Evolutionary conservation across 2,113 vertebrate species (phyloP).

Genomic region (Perca schrenkii): DNA sequence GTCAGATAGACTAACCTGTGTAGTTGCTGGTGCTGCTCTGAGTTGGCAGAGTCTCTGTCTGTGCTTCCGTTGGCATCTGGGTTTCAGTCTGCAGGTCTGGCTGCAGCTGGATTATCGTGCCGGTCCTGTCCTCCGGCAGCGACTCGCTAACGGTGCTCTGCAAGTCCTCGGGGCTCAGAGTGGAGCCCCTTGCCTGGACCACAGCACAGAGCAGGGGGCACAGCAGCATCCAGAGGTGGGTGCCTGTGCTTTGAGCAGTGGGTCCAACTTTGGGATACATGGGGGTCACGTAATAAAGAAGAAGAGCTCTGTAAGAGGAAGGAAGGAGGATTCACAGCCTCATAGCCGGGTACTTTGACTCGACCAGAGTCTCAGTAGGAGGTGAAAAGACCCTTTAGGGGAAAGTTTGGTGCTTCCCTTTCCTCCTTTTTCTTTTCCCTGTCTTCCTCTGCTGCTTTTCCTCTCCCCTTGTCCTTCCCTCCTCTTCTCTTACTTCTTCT

Average conservation of each 20-base stretch:
- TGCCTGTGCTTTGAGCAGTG: not conserved
- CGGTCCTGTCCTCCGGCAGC: constrained; percentile 45
- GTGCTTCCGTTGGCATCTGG: constrained; percentile 29
- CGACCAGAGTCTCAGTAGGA: not conserved
- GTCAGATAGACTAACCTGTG: constrained; percentile 72
- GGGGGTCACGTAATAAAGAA: constrained; percentile 6
- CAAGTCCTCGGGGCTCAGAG: constrained; percentile 34
- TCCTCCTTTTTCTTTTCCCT: not conserved
- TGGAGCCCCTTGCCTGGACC: constrained; percentile 49
- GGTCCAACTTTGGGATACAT: constrained; percentile 57
- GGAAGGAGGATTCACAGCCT: constrained; percentile 40
- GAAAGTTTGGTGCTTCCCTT: constrained; percentile 30
- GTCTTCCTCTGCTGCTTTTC: not conserved
- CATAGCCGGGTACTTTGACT: not conserved
- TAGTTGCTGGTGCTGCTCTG: constrained; percentile 73
- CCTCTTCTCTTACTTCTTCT: constrained; percentile 1
- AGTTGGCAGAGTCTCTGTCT: constrained; percentile 36
- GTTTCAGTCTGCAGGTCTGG: constrained; percentile 74
- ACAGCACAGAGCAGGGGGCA: constrained; percentile 50
- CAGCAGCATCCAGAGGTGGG: constrained; percentile 56
- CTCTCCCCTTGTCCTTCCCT: not conserved
- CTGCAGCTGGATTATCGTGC: constrained; percentile 54
- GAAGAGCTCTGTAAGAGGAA: constrained; percentile 19
- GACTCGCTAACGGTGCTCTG: not conserved
- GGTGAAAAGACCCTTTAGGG: constrained; percentile 8